These are phyloP conservation scores for Dryoscopus gambensis DNA, from an alignment of 2,113 vertebrate genomes.

Conservation along the genomic window DNA sequence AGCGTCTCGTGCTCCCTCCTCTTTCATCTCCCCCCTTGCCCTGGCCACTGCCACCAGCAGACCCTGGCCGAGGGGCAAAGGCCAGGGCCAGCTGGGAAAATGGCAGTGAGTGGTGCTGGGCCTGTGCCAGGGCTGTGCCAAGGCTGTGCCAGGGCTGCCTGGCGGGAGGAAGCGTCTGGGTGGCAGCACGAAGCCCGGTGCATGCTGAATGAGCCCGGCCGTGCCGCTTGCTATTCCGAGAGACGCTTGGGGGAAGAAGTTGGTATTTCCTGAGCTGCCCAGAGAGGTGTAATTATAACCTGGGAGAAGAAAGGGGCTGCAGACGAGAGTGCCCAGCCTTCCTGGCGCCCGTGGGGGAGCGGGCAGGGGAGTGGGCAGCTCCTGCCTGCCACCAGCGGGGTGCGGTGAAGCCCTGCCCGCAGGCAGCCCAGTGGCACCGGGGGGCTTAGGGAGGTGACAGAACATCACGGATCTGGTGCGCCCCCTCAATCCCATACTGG, in stretches of 20 bases:
- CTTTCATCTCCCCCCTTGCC: neutral
- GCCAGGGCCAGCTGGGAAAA: neutral
- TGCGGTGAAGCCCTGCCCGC: neutral
- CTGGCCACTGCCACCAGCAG: neutral
- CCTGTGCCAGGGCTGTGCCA: neutral
- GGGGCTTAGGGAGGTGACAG: neutral
- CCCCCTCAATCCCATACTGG: fast-evolving
- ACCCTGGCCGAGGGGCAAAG: constrained; percentile 37
- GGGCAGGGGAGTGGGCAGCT: neutral
- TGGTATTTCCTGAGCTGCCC: constrained; percentile 47
- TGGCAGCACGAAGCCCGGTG: neutral
- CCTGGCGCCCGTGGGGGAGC: neutral
- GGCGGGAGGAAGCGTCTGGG: constrained; percentile 41
- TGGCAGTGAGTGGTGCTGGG: neutral
- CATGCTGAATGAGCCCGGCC: neutral
- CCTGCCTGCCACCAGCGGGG: neutral
- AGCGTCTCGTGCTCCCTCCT: neutral
- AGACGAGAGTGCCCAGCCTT: constrained; percentile 2
- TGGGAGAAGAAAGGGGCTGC: constrained; percentile 44
- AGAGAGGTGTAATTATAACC: constrained; percentile 55
- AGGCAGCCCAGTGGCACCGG: neutral
- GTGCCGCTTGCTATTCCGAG: constrained; percentile 54
- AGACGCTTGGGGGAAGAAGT: constrained; percentile 34
- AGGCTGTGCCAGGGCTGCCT: neutral
- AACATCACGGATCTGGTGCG: fast-evolving